Conservation (phyloP, 2,113 vertebrate genomes). For the Colinus virginianus region DNA sequence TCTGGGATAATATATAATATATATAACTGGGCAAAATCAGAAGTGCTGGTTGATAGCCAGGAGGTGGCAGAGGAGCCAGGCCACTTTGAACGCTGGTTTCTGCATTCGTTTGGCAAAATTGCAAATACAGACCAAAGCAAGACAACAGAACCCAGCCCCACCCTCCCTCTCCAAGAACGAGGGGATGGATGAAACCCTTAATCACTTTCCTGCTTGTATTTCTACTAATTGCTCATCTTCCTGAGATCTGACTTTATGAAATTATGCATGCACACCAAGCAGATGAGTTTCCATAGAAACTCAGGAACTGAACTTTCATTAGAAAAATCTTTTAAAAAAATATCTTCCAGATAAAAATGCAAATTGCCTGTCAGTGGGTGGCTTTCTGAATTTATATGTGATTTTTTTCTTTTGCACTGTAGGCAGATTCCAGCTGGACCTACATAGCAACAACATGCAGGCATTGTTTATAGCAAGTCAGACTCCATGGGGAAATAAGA, state of each 20-base stretch:
- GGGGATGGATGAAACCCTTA: conserved; percentile 45
- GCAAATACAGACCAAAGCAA: neutral
- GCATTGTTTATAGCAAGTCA: conserved; percentile 73
- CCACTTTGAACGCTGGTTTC: neutral
- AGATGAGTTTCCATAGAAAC: conserved; percentile 83
- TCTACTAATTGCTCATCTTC: conserved; percentile 73
- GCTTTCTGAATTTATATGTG: conserved; percentile 57
- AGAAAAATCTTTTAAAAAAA: conserved; percentile 67
- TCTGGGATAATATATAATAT: no score
- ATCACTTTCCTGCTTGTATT: conserved; percentile 53
- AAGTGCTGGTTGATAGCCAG: conserved; percentile 40
- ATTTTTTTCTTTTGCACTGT: conserved; percentile 56
- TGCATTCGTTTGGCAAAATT: neutral
- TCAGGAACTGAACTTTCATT: conserved; percentile 74
- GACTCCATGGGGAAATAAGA: conserved; percentile 69
- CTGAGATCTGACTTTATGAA: conserved; percentile 73
- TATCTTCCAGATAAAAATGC: conserved; percentile 81
- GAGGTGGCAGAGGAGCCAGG: conserved; percentile 59
- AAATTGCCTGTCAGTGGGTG: conserved; percentile 77
- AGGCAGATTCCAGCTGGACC: conserved; percentile 72
- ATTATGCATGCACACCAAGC: conserved; percentile 75
- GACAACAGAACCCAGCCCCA: neutral
- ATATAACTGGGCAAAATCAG: neutral
- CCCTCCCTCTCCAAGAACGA: conserved; percentile 12
- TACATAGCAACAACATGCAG: conserved; percentile 66